phyloP scores from a whole-genome alignment of 2,113 vertebrate genomes.

The western clawed frog (Xenopus tropicalis) region UCB_Xtro_10.0 CM004450.2:104659501-104660000 shows the following conservation, averaged over 20 bases:
- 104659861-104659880: too few relatives aligned
- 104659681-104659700: conserved; percentile 46
- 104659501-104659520: conserved; percentile 47
- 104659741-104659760: conserved; percentile 58
- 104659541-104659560: conserved; percentile 76
- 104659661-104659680: conserved; percentile 54
- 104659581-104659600: conserved; percentile 77
- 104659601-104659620: conserved; percentile 81
- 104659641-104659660: conserved; percentile 69
- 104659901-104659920: too few relatives aligned
- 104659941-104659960: too few relatives aligned
- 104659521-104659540: conserved; percentile 68
- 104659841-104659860: too few relatives aligned
- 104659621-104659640: conserved; percentile 71
- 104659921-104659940: too few relatives aligned
- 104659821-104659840: too few relatives aligned
- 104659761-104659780: too few relatives aligned
- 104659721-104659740: conserved; percentile 43
- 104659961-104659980: too few relatives aligned
- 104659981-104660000: too few relatives aligned
- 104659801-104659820: too few relatives aligned
- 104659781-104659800: too few relatives aligned
- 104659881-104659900: too few relatives aligned
- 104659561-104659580: conserved; percentile 76
- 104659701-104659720: conserved; percentile 48